These are phyloP conservation scores for Aix galericulata DNA, from an alignment of 2,113 vertebrate species.

Conservation along the genomic window DNA sequence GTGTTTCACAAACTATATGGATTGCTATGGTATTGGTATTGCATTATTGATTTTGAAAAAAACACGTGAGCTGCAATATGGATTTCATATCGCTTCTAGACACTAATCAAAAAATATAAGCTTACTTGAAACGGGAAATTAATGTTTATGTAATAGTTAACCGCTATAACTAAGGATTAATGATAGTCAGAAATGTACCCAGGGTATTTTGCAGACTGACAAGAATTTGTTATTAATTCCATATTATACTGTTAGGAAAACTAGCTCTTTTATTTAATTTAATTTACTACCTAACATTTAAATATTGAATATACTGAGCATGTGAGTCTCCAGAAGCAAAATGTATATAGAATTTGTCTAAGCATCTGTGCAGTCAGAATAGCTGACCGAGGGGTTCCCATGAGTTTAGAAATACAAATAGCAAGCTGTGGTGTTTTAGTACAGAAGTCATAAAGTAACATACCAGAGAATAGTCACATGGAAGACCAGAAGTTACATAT, in stretches of 20 bases:
- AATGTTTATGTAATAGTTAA: background rate
- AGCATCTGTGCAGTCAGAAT: background rate
- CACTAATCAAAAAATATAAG: background rate
- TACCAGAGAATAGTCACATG: background rate
- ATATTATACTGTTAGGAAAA: background rate
- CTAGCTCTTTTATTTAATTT: background rate
- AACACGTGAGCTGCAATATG: background rate
- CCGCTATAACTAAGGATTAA: background rate
- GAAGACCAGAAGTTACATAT: background rate
- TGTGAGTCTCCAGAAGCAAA: rapidly evolving
- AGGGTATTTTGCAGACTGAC: background rate
- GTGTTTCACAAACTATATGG: background rate
- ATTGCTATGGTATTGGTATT: background rate
- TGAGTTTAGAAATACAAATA: background rate
- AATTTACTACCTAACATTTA: background rate
- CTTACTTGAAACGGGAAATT: background rate
- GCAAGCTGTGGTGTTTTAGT: background rate
- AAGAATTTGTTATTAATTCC: background rate
- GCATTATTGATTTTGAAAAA: background rate
- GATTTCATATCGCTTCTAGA: background rate
- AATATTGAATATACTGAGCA: background rate
- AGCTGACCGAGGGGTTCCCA: background rate
- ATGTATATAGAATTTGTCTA: background rate
- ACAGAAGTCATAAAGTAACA: background rate
- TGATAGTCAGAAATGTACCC: too few relatives aligned